Conservation (phyloP, 2,888 invertebrate species). For the Auanema sp. region DNA sequence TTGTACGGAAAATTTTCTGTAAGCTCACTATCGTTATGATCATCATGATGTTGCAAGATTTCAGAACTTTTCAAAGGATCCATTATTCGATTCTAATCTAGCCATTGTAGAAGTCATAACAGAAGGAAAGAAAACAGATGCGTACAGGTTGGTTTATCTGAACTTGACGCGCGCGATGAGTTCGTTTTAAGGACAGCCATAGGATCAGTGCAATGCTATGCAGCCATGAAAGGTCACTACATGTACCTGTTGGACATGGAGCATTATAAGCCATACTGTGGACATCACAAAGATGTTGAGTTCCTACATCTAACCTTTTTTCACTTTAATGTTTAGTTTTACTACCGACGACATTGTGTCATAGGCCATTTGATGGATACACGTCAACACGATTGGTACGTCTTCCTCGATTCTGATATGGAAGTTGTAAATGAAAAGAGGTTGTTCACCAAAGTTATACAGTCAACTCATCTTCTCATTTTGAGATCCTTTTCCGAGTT, state of each 20-base stretch:
- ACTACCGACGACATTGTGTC: slow-evolving; percentile 34
- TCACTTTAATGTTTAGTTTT: slow-evolving; percentile 26
- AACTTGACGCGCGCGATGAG: neutral
- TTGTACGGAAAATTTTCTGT: slow-evolving; percentile 9
- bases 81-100: slow-evolving; percentile 14
- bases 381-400: slow-evolving; percentile 24
- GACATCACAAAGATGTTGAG: slow-evolving; percentile 21
- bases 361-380: slow-evolving; percentile 22
- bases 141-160: slow-evolving; percentile 13
- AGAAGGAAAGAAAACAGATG: slow-evolving; percentile 16
- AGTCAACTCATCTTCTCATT: too few relatives aligned
- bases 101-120: slow-evolving; percentile 18
- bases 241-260: slow-evolving; percentile 15
- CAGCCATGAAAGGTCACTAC: slow-evolving; percentile 16
- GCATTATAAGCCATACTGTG: slow-evolving; percentile 14
- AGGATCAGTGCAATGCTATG: slow-evolving; percentile 21
- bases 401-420: slow-evolving; percentile 38
- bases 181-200: slow-evolving; percentile 17
- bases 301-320: neutral
- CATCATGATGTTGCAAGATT: neutral
- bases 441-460: slow-evolving; percentile 6
- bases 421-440: slow-evolving; percentile 32
- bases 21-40: neutral
- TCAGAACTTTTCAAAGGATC: slow-evolving; percentile 13
- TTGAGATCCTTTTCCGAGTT: slow-evolving; percentile 19